phyloP scores from a whole-genome alignment of 2,797 vertebrate genomes.

The Atherinosoma microstoma region DNA sequence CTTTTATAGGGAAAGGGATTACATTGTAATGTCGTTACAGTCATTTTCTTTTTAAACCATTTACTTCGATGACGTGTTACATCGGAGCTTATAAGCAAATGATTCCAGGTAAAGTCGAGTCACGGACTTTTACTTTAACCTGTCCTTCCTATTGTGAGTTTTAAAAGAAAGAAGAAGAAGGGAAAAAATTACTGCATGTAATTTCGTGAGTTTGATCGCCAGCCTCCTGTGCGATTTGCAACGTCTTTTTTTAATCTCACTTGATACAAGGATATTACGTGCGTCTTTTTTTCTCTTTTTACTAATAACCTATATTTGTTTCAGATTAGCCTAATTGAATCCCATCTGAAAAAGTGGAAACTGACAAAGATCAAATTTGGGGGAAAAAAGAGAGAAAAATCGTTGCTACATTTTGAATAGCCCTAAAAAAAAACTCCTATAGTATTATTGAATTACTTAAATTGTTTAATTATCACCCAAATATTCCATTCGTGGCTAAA shows the following conservation, averaged over 20 bases:
- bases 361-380: neutral
- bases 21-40: constrained; percentile 32
- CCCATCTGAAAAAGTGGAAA: neutral
- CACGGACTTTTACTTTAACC: constrained; percentile 62
- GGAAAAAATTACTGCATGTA: constrained; percentile 49
- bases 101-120: constrained; percentile 78
- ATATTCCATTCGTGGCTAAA: neutral
- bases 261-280: neutral
- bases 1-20: constrained; percentile 60
- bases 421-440: neutral
- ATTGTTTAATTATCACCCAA: constrained; percentile 25
- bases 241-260: neutral
- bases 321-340: neutral
- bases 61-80: constrained; percentile 56
- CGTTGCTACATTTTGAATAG: neutral
- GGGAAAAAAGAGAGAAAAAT: neutral
- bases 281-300: neutral
- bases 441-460: constrained; percentile 7
- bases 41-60: constrained; percentile 19
- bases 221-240: neutral
- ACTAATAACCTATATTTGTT: neutral
- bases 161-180: neutral
- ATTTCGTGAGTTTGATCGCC: constrained; percentile 18
- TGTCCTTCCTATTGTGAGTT: constrained; percentile 49
- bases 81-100: constrained; percentile 73